Evolutionary conservation across 2,888 invertebrate species (phyloP).

Genomic region (Phortica okadai): DNA sequence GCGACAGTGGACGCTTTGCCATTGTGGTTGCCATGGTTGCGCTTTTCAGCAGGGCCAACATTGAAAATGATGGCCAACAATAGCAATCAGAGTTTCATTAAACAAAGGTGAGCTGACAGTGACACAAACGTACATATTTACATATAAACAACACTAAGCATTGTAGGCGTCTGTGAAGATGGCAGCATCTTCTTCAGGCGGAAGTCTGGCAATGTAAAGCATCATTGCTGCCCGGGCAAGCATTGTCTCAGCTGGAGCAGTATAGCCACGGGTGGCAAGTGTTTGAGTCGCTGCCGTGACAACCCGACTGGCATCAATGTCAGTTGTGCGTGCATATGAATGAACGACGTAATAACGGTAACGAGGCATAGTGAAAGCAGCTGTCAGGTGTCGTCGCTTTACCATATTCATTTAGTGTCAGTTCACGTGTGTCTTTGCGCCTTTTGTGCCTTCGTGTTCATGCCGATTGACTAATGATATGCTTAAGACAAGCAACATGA

Average conservation of each 20-base stretch:
- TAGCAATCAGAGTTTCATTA: constrained; percentile 49
- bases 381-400: constrained; percentile 40
- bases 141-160: not conserved
- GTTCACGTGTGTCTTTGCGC: not conserved
- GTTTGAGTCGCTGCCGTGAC: not conserved
- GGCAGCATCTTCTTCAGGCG: not conserved
- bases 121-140: not conserved
- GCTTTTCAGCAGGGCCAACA: not conserved
- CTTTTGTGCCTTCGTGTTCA: constrained; percentile 34
- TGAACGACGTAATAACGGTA: constrained; percentile 3
- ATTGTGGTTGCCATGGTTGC: not conserved
- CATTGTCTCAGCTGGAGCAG: no score
- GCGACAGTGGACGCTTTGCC: not conserved
- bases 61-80: not conserved
- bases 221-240: no score
- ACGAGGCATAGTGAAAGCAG: constrained; percentile 19
- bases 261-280: no score
- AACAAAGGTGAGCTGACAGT: constrained; percentile 23
- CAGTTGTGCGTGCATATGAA: not conserved
- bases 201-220: no score
- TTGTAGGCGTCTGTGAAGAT: not conserved
- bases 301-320: constrained; percentile 15
- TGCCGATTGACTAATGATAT: constrained; percentile 49
- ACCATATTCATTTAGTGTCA: constrained; percentile 24
- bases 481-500: constrained; percentile 24